Base-by-base conservation (phyloP, 2,113 vertebrate genomes). In the Sprattus sprattus region DNA sequence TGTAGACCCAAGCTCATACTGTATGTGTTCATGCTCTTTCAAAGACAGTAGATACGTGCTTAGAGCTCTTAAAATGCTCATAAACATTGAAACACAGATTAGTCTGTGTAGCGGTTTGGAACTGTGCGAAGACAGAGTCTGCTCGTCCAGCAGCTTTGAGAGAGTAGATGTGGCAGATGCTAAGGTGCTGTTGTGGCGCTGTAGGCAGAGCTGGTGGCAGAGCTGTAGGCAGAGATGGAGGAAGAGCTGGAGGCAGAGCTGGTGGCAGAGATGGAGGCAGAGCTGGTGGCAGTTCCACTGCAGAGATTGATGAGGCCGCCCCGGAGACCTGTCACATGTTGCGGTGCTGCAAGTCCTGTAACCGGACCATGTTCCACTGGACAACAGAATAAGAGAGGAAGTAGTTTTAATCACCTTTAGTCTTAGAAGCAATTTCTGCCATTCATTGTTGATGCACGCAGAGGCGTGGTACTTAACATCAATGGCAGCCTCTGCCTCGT, bases 391-490 rank as follows among this genome's bases (percentile, higher is more conserved):
- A 75, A 32, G 67, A 39, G 60, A 64, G n/a, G 6, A 25, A 25
- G 71, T 78, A 13, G 15, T 16, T 16, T 39, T 3, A 78, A 78
- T 39, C 71, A 44, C 71, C 13, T 78, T 39, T 78, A 78, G 71
- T 78, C 71, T 39, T 78, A 78, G 71, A 78, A 78, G 71, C 71
- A 44, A 78, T 39, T 15, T 78, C 71, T 71, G 64, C 64, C 64
- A 71, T 32, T 71, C 25, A 13, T 78, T 39, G 28, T 4, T 13
- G 15, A 78, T 18, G 15, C 32, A 78, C 71, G 39, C 71, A 78
- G 16, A 16, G 25, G 71, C 10, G 13, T 39, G 11, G 13, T 11
- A 78, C 28, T 39, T 15, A 78, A 39, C 28, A n/a, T 67, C 7
- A 67, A 78, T 44, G 28, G 28, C 64, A 32, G 64, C 71, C 32